Percentiles rank a stretch among this genome's conserved stretches.
Conservation (phyloP, 92 coral and sea anemone species). For the Umimayanthus chanpuru region DNA sequence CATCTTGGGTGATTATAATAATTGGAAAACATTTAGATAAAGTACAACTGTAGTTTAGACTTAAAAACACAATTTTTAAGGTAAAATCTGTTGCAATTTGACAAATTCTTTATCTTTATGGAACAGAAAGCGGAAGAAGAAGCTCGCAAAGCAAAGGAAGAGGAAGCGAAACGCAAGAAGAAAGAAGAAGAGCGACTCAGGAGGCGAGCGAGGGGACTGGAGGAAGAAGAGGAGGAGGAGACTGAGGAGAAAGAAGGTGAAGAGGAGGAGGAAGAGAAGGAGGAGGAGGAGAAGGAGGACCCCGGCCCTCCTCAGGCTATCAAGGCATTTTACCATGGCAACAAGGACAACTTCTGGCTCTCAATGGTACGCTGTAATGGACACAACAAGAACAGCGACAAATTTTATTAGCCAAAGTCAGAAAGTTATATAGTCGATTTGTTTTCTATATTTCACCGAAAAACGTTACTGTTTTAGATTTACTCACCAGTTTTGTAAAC, state of each 20-base stretch:
- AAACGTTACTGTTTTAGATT: too few relatives aligned
- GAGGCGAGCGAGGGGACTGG: slow-evolving; percentile 92
- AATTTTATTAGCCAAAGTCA: too few relatives aligned
- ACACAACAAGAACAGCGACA: background rate
- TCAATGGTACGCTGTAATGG: slow-evolving; percentile 65
- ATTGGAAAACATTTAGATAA: too few relatives aligned
- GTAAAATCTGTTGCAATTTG: too few relatives aligned
- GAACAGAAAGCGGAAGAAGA: slow-evolving; percentile 93
- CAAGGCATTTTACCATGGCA: slow-evolving; percentile 87
- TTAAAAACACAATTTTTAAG: too few relatives aligned
- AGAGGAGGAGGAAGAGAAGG: slow-evolving; percentile 59
- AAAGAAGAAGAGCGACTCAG: slow-evolving; percentile 91
- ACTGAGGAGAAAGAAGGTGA: slow-evolving; percentile 70
- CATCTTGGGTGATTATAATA: too few relatives aligned
- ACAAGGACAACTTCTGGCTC: slow-evolving; percentile 85
- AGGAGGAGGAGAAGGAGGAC: slow-evolving; percentile 65
- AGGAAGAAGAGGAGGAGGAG: slow-evolving; percentile 85
- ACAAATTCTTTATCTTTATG: background rate
- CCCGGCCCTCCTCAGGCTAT: slow-evolving; percentile 75
- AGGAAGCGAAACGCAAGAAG: slow-evolving; percentile 88
- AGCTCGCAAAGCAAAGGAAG: slow-evolving; percentile 88
- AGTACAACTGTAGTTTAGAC: too few relatives aligned
- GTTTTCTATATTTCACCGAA: too few relatives aligned
- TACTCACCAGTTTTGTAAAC: background rate
- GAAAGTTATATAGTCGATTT: too few relatives aligned